Conservation (phyloP, 1,140 invertebrate genomes). For the Portunus trituberculatus region DNA sequence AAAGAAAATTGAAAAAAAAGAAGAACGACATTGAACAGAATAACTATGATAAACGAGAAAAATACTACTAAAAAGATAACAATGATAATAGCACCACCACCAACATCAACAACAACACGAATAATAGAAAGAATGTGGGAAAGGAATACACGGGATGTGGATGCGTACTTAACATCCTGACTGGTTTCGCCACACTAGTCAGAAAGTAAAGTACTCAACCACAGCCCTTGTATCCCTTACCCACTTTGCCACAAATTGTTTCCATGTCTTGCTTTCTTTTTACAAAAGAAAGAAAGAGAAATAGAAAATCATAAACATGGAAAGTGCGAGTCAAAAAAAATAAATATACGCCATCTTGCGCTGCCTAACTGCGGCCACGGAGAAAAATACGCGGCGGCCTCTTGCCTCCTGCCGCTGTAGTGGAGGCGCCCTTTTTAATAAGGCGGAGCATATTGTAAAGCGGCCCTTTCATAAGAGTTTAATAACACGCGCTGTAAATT, state of each 20-base stretch:
- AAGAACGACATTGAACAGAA: not conserved
- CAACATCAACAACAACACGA: not conserved
- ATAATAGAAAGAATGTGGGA: not conserved
- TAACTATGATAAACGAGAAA: not conserved
- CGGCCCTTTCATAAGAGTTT: constrained; percentile 48
- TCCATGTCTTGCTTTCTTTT: not conserved
- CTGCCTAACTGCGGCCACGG: not conserved
- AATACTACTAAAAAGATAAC: not conserved
- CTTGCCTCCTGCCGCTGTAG: not conserved
- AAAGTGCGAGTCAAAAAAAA: not conserved
- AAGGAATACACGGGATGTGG: not conserved
- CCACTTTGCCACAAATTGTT: not conserved
- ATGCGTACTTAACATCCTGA: not conserved
- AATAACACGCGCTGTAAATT: constrained; percentile 54
- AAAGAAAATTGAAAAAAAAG: too few relatives aligned
- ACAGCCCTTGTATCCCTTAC: not conserved
- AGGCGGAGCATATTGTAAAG: constrained; percentile 42
- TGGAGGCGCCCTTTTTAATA: constrained; percentile 18
- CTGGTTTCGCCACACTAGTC: not conserved
- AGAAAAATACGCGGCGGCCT: not conserved
- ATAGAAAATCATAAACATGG: not conserved
- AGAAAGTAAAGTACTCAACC: not conserved
- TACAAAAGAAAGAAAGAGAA: not conserved
- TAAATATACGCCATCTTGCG: not conserved
- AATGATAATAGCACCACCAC: not conserved